phyloP scores from a whole-genome alignment of 2,113 vertebrate genomes.

The Microtus richardsoni region DNA sequence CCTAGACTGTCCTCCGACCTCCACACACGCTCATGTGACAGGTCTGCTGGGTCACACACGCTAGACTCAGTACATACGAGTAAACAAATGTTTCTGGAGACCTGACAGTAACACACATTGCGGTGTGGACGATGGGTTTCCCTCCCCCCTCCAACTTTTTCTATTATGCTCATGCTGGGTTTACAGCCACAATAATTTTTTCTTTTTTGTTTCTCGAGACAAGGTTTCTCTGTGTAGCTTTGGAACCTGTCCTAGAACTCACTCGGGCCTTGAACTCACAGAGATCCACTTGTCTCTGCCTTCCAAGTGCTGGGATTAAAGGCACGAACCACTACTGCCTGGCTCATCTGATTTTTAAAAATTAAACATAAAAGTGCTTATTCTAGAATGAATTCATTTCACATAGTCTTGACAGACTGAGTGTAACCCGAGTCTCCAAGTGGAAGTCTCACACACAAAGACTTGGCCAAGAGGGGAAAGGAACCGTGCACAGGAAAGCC shows the following conservation, averaged over 20 bases:
- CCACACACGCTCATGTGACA: not conserved
- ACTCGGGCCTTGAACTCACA: no score
- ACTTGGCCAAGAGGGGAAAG: not conserved
- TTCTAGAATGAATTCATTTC: not conserved
- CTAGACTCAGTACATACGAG: not conserved
- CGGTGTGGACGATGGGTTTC: not conserved
- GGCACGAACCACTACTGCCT: no score
- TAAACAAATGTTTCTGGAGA: not conserved
- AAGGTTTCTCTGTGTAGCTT: no score
- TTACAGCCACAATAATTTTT: not conserved
- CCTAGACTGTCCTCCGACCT: not conserved
- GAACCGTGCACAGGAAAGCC: not conserved
- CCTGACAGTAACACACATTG: not conserved
- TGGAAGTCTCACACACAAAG: not conserved
- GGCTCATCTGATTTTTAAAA: slow-evolving; percentile 17
- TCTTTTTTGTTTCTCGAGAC: no score
- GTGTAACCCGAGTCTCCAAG: not conserved
- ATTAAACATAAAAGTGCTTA: not conserved
- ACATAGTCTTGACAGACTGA: not conserved
- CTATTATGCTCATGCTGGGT: not conserved
- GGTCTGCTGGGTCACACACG: not conserved
- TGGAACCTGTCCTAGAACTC: no score
- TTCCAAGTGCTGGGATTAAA: no score
- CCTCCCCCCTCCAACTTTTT: not conserved
- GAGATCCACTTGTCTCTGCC: no score